Percentiles rank a stretch among this genome's conserved stretches.
Conservation (phyloP, 2,113 vertebrate genomes). For the Podarcis muralis region DNA sequence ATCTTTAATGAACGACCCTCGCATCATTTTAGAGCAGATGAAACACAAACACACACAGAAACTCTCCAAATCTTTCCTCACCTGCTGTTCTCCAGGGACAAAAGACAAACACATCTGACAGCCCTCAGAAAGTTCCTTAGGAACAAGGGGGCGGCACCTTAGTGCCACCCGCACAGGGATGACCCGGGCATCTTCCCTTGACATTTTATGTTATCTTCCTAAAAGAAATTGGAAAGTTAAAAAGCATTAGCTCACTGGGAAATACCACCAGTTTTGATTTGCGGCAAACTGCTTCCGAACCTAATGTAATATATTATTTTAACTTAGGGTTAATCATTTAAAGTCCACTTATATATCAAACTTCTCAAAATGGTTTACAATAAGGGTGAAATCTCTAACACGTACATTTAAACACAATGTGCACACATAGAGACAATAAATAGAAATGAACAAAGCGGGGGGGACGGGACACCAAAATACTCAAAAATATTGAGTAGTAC, state of each 20-base stretch:
- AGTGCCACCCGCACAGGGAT: constrained; percentile 93
- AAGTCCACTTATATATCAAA: too few relatives aligned
- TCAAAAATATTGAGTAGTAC: too few relatives aligned
- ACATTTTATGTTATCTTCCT: constrained; percentile 61
- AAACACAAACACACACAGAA: neutral
- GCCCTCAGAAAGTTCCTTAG: constrained; percentile 88
- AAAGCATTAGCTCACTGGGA: neutral
- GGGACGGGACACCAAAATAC: too few relatives aligned
- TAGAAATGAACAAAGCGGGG: too few relatives aligned
- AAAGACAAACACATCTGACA: constrained; percentile 92
- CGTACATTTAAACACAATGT: too few relatives aligned
- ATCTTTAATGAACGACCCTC: neutral
- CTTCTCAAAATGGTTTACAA: too few relatives aligned
- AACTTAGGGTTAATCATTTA: too few relatives aligned
- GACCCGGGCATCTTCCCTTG: constrained; percentile 83
- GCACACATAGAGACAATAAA: too few relatives aligned
- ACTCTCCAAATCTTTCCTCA: constrained; percentile 43
- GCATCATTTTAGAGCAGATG: neutral
- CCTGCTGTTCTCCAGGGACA: constrained; percentile 88
- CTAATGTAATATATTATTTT: neutral
- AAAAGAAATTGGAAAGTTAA: neutral
- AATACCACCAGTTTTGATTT: accelerated
- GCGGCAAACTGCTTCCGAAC: accelerated
- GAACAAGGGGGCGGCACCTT: constrained; percentile 89
- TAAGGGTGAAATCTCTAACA: too few relatives aligned